Evolutionary conservation across 1,140 invertebrate species (phyloP).

Genomic region (Pseudoatta argentina): DNA sequence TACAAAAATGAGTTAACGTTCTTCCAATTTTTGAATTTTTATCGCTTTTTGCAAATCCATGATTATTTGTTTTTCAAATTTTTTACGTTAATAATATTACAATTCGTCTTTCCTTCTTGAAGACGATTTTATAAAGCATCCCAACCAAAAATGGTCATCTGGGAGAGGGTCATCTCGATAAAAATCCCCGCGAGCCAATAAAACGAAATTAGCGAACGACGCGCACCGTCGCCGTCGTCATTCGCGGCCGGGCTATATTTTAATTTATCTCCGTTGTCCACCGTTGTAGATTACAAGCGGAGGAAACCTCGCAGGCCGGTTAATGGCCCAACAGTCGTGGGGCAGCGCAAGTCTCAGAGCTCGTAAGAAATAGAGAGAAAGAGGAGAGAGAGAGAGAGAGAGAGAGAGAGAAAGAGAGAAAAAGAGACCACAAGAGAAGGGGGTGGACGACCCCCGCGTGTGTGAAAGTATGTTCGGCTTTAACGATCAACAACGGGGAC

Average conservation of each 20-base stretch:
- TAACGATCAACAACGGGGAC: conserved; percentile 76
- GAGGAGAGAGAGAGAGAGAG: neutral
- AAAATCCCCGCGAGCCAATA: conserved; percentile 57
- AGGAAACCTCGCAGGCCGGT: conserved; percentile 69
- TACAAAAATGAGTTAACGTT: neutral
- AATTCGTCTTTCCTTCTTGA: neutral
- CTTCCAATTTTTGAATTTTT: neutral
- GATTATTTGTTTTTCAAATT: neutral
- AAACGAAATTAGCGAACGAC: conserved; percentile 58
- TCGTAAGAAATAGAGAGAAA: neutral
- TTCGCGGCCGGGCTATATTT: conserved; percentile 49
- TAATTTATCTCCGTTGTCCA: conserved; percentile 71
- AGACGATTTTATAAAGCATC: conserved; percentile 19
- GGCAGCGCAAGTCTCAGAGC: conserved; percentile 39
- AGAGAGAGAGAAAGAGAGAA: neutral
- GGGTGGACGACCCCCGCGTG: conserved; percentile 62
- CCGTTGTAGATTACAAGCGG: conserved; percentile 68
- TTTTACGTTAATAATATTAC: neutral
- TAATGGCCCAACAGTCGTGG: conserved; percentile 67
- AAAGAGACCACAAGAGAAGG: neutral
- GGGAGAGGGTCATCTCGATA: conserved; percentile 33
- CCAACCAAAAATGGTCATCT: conserved; percentile 14
- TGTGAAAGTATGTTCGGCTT: conserved; percentile 71
- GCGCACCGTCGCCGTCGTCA: conserved; percentile 48
- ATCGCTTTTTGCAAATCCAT: neutral